Base-by-base conservation (phyloP, 2,888 invertebrate genomes). In the Thumatha senex region DNA sequence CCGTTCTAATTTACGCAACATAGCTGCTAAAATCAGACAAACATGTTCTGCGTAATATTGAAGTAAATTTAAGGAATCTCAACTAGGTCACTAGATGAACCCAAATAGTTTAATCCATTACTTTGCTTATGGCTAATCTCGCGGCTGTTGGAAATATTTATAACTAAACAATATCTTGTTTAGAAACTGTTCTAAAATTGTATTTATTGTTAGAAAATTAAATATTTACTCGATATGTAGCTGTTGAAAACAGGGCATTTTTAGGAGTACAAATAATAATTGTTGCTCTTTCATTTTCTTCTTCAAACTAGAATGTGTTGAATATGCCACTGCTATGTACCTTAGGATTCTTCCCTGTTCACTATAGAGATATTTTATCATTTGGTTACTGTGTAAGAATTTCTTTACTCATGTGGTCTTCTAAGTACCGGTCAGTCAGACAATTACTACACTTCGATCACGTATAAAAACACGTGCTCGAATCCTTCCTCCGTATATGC, bases 401-500 rank as follows among this genome's bases (percentile, higher is more conserved):
- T 24, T 24, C 18, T 24, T 24, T 24, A 24, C 18, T 24, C 18
- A 24, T 24, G 5, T 24, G 18, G 18, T 24, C 18, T n/a, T n/a
- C n/a, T 24, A 24, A 24, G 5, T 24, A 24, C 18, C 18, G 18
- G 3, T 2, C 18, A 24, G 5, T 24, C 18, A 52, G 54, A 42
- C 42, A 35, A 24, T 56, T 39, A 46, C 43, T 54, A 49, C 35
- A 29, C 41, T 46, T 29, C 12, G 39, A 58, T 63, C 51, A 51
- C 46, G 53, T 40, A 60, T 58, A 40, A 39, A 29, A 41, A 46
- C 55, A 70, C 68, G 72, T 74, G 73, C 48, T 54, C 56, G 63
- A 47, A 57, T 61, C 70, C 78, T 81, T 82, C 78, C 72, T 74
- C 63, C 48, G 63, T 66, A 68, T 63, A 56, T 76, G 78, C 75